Conservation (phyloP, 64 coral and sea anemone genomes). For the Stichodactyla mertensii region DNA sequence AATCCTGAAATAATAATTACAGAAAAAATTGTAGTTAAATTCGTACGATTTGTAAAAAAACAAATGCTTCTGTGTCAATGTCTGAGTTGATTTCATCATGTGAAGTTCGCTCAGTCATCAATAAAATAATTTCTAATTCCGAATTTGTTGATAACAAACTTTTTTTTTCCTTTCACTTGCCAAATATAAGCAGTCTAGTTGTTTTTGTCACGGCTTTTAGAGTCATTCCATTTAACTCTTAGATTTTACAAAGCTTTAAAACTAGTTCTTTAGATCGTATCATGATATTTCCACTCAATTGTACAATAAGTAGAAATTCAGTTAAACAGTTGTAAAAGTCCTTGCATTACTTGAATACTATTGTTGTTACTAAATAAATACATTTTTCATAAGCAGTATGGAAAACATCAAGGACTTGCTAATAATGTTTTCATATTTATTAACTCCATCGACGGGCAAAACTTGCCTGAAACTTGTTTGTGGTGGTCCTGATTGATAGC, state of each 20-base stretch:
- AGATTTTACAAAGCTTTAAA: neutral
- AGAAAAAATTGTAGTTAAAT: neutral
- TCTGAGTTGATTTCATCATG: no score
- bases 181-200: neutral
- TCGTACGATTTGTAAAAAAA: neutral
- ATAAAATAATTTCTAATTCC: neutral
- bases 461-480: no score
- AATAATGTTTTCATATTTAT: no score
- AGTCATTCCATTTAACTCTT: neutral
- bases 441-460: no score
- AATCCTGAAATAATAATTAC: neutral
- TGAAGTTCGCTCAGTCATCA: neutral
- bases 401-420: no score
- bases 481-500: no score
- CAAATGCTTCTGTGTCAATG: neutral
- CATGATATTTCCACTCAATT: neutral
- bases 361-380: no score
- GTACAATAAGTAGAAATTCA: neutral
- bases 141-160: neutral
- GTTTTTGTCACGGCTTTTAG: neutral
- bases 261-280: slow-evolving; percentile 10
- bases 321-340: neutral
- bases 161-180: neutral
- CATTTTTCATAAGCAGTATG: no score
- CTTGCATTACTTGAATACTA: no score